Conservation (phyloP, 53 echinoderm and acorn worm genomes). For the Hippasteria phrygiana region DNA sequence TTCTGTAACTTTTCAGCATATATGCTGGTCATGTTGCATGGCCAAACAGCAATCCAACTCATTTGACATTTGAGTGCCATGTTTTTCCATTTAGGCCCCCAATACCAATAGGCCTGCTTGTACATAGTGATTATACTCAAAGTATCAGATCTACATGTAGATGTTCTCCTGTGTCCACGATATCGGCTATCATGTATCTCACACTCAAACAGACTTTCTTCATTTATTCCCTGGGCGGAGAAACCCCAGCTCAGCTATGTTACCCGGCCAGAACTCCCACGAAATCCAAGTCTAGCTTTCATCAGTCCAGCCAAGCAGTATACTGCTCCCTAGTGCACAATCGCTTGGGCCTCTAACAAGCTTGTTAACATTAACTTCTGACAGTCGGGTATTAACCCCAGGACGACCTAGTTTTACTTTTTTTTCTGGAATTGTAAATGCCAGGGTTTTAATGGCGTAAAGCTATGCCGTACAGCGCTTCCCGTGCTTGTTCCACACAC, state of each 20-base stretch:
- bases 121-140: not conserved
- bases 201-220: not conserved
- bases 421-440: slow-evolving; percentile 2
- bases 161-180: not conserved
- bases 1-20: too few species aligned
- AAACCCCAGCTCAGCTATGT: slow-evolving; percentile 35
- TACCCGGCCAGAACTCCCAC: not conserved
- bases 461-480: not conserved
- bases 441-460: not conserved
- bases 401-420: not conserved
- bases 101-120: not conserved
- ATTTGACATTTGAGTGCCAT: not conserved
- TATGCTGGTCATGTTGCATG: too few species aligned
- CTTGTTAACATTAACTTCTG: slow-evolving; percentile 39
- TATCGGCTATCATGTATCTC: not conserved
- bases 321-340: slow-evolving; percentile 20
- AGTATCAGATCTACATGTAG: not conserved
- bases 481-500: not conserved
- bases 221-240: not conserved
- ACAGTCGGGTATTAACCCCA: slow-evolving; percentile 7
- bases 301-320: not conserved
- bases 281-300: slow-evolving; percentile 14
- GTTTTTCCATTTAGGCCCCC: not conserved
- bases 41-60: not conserved
- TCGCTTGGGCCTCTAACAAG: slow-evolving; percentile 26